Evolutionary conservation across 2,888 invertebrate genomes (phyloP), one percentile per base, ranked within the genome.

Genomic region (Agrotis ipsilon): DNA sequence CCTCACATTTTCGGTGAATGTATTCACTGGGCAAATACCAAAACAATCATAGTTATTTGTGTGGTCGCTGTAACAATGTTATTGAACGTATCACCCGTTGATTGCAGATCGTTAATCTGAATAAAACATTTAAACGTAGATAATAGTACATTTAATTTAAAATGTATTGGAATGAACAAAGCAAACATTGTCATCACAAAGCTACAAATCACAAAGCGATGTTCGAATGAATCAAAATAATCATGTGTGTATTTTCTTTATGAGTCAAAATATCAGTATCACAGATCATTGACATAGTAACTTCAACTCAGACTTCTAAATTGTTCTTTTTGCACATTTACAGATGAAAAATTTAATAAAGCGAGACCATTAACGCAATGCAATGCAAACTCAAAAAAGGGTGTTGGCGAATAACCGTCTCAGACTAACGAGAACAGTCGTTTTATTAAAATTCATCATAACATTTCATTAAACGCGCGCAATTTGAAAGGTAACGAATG

Each of bases 401-500:
- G 54, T 72, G 73, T 68, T 55, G 59, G 45, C 68, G 45, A 73
- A 84, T 84, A 82, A 79, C 66, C 78, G 60, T 80, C 69, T 69
- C 57, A 55, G 72, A 68, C 64, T 81, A 82, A 85, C 78, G 77
- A 81, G 81, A 80, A 78, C 80, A 82, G 77, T 80, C 68, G 45
- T 81, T 75, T 83, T 83, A 75, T 85, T 85, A 87, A 84, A 87
- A 89, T 84, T 86, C 77, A 80, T 87, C 83, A 88, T 84, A 86
- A 86, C 80, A 89, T 89, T 91, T 90, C 89, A 91, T 91, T 90
- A 89, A 83, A 83, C 78, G 81, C 70, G 77, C 75, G 83, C 85
- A 86, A 88, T 91, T 90, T 89, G 87, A 86, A 90, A 90, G 81
- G 88, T 88, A 88, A 90, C 85, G 86, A 92, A 92, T 90, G 87